Conservation (phyloP, 2,113 vertebrate genomes). For the Aptenodytes forsteri region DNA sequence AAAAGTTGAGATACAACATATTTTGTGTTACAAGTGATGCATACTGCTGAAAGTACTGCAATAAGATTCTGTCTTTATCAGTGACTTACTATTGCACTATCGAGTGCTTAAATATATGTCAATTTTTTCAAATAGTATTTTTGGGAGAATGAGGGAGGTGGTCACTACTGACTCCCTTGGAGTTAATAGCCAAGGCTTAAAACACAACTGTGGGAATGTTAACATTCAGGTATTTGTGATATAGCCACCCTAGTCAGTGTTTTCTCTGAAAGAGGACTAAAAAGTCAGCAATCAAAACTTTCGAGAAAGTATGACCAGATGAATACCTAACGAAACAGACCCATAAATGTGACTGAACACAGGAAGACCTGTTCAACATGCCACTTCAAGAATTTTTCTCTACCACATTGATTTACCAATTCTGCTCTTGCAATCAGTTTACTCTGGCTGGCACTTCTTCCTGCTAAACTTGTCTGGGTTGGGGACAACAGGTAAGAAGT, state of each 20-base stretch:
- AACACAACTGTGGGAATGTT: background rate
- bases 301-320: background rate
- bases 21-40: background rate
- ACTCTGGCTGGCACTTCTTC: background rate
- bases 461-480: background rate
- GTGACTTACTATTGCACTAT: background rate
- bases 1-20: background rate
- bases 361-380: background rate
- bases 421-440: background rate
- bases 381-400: background rate
- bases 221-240: background rate
- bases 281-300: background rate
- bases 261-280: background rate
- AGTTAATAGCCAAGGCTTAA: background rate
- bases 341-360: background rate
- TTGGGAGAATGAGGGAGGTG: background rate
- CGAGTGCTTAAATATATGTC: background rate
- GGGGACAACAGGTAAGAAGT: background rate
- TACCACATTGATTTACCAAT: background rate
- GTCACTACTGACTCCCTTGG: background rate
- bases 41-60: background rate
- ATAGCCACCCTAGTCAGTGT: background rate
- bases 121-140: accelerated
- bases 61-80: background rate
- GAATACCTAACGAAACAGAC: accelerated